These are phyloP conservation scores for Orthonyx spaldingii DNA, from an alignment of 2,113 vertebrate genomes.

Conservation along the genomic window DNA sequence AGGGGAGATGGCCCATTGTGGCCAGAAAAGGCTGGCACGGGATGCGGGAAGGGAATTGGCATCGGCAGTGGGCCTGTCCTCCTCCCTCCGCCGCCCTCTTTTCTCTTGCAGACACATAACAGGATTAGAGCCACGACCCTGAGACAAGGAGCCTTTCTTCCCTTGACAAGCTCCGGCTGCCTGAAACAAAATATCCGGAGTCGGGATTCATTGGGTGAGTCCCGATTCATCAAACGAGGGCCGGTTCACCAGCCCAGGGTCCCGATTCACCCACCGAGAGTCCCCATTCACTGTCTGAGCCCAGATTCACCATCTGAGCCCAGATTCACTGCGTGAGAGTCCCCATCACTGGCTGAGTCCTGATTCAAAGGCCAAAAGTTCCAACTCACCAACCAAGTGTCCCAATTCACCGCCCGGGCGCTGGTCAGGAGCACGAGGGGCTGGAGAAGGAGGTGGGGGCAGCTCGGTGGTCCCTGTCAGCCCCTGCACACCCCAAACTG, in stretches of 20 bases:
- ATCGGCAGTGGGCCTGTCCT: neutral
- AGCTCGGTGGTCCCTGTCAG: neutral
- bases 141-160: slow-evolving; percentile 71
- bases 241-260: accelerated
- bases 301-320: too few relatives aligned
- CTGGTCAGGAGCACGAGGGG: neutral
- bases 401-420: accelerated
- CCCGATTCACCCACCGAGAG: neutral
- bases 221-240: neutral
- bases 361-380: accelerated
- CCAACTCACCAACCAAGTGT: accelerated
- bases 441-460: neutral
- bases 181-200: neutral
- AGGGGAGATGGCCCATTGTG: neutral
- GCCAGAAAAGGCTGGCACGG: slow-evolving; percentile 1
- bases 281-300: neutral
- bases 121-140: slow-evolving; percentile 31
- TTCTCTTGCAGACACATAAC: slow-evolving; percentile 30
- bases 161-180: neutral
- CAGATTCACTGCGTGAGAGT: neutral
- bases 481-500: accelerated
- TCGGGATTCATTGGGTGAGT: neutral
- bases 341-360: accelerated
- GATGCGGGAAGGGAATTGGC: slow-evolving; percentile 18
- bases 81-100: neutral